phyloP scores from a whole-genome alignment of 2,113 vertebrate genomes.

The Chauna torquata region DNA sequence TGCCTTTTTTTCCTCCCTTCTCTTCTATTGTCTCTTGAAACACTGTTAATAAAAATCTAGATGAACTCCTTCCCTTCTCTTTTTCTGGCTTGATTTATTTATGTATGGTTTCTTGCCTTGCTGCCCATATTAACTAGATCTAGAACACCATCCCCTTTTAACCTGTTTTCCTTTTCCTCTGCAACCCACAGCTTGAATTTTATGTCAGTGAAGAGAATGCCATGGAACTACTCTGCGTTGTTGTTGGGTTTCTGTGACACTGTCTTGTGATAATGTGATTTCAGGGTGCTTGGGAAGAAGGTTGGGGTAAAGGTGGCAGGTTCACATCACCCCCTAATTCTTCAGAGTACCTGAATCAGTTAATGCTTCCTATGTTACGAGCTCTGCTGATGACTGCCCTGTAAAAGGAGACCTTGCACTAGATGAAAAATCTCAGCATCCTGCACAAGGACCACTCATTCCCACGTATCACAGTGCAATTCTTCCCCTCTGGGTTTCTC shows the following conservation, averaged over 20 bases:
- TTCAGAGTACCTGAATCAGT: background rate
- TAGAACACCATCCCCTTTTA: background rate
- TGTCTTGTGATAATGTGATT: background rate
- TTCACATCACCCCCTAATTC: background rate
- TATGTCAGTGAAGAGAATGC: background rate
- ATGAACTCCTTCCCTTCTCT: conserved; percentile 30
- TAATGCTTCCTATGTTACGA: fast-evolving
- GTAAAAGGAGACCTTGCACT: background rate
- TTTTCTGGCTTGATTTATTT: conserved; percentile 17
- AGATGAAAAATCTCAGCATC: fast-evolving
- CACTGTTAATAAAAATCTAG: conserved; percentile 75
- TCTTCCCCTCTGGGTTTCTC: background rate
- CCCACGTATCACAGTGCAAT: background rate
- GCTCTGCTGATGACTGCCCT: background rate
- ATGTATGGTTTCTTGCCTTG: background rate
- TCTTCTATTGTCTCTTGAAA: conserved; percentile 76
- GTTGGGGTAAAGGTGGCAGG: background rate
- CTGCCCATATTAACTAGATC: conserved; percentile 2
- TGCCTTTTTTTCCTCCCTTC: conserved; percentile 50
- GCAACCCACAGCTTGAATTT: background rate
- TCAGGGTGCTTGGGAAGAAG: background rate
- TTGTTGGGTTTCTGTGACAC: background rate
- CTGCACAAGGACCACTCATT: background rate
- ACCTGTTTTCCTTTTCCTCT: background rate
- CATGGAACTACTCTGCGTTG: background rate